Conservation (phyloP, 2,113 vertebrate genomes). For the Macroglossus sobrinus region DNA sequence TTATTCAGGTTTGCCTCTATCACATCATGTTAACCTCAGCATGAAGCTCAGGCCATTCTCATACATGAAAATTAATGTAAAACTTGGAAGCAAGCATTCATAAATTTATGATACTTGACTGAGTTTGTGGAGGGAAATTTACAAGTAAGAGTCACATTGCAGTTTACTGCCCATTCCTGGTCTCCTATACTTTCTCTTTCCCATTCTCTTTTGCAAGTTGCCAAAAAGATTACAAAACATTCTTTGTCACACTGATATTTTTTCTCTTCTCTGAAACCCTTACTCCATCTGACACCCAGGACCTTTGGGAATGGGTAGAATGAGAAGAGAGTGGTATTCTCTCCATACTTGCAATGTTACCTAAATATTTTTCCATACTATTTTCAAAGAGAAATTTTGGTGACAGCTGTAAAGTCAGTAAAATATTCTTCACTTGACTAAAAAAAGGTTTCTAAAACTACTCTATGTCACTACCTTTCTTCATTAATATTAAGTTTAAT, state of each 20-base stretch:
- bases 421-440: background rate
- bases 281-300: background rate
- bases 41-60: background rate
- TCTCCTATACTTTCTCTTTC: background rate
- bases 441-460: background rate
- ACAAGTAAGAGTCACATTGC: background rate
- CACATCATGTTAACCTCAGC: background rate
- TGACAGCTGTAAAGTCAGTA: background rate
- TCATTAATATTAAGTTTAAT: background rate
- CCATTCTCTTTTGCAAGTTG: background rate
- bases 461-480: background rate
- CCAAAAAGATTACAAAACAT: background rate
- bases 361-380: background rate
- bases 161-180: background rate
- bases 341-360: background rate
- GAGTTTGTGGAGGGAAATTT: background rate
- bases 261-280: background rate
- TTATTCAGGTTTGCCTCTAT: background rate
- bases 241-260: background rate
- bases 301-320: background rate
- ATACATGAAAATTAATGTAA: background rate
- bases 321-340: background rate
- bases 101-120: background rate
- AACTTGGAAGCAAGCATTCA: background rate
- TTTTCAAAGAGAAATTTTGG: slow-evolving; percentile 9